Evolutionary conservation across 2,888 invertebrate genomes (phyloP).

Genomic region (Apamea sordens): DNA sequence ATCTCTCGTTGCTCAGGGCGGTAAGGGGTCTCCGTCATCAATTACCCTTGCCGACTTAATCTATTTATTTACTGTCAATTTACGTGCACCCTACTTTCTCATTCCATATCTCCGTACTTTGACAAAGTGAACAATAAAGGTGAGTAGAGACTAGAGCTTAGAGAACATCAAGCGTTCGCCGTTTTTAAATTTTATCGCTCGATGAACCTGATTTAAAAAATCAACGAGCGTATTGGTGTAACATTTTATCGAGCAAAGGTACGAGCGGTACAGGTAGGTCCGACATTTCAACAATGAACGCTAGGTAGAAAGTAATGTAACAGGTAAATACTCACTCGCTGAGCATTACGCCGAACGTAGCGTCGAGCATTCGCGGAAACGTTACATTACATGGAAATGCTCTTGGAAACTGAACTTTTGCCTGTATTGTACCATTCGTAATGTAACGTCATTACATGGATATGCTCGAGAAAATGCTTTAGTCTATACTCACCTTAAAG

Average conservation of each 20-base stretch:
- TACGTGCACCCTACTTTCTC: constrained; percentile 37
- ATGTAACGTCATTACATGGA: background rate
- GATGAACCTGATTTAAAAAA: no score
- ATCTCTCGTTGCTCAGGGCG: constrained; percentile 50
- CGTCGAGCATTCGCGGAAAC: background rate
- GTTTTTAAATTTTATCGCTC: background rate
- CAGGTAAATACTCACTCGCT: background rate
- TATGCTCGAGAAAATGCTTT: background rate
- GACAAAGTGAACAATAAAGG: constrained; percentile 2
- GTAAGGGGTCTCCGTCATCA: constrained; percentile 47
- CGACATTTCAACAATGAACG: background rate
- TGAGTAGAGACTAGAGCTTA: background rate
- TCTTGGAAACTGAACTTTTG: background rate
- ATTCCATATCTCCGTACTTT: constrained; percentile 15
- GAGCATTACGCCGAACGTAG: background rate
- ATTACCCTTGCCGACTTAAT: constrained; percentile 53
- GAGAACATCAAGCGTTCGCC: background rate
- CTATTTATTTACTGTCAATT: constrained; percentile 56
- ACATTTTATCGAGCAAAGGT: no score
- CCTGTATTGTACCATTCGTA: background rate
- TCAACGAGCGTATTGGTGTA: no score
- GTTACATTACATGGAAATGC: background rate
- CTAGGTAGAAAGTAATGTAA: background rate
- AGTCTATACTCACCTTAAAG: background rate
- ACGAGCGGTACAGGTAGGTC: background rate